phyloP scores from a whole-genome alignment of 2,797 vertebrate genomes.

The Gallinago solitaria region DNA sequence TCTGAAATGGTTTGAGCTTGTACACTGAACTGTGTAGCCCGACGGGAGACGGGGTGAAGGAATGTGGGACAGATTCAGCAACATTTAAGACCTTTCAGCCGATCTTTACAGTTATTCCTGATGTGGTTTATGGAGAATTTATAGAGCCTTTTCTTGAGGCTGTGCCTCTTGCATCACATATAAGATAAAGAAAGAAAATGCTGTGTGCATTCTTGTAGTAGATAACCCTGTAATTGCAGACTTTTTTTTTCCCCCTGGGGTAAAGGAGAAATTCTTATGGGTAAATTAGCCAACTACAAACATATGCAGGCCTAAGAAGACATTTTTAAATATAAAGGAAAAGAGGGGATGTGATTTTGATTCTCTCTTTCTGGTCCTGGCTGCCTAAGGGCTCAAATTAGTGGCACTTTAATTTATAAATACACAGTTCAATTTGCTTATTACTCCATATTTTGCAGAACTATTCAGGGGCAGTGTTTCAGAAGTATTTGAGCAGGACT shows the following conservation, averaged over 20 bases:
- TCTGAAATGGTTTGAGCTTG: neutral
- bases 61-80: neutral
- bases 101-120: neutral
- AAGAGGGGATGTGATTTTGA: constrained; percentile 5
- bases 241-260: neutral
- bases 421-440: neutral
- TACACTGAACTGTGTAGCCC: neutral
- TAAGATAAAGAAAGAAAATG: neutral
- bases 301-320: neutral
- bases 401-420: constrained; percentile 1
- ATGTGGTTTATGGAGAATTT: constrained; percentile 4
- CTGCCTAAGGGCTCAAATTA: constrained; percentile 31
- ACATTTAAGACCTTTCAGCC: neutral
- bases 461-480: neutral
- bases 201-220: neutral
- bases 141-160: neutral
- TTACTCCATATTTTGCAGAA: neutral
- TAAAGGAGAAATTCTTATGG: neutral
- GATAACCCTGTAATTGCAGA: neutral
- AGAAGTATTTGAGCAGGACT: neutral
- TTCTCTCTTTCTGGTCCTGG: neutral
- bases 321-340: neutral
- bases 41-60: neutral
- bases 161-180: neutral
- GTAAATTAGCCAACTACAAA: constrained; percentile 2